Conservation (phyloP, 2,113 vertebrate species). For the Phrynosoma platyrhinos region DNA sequence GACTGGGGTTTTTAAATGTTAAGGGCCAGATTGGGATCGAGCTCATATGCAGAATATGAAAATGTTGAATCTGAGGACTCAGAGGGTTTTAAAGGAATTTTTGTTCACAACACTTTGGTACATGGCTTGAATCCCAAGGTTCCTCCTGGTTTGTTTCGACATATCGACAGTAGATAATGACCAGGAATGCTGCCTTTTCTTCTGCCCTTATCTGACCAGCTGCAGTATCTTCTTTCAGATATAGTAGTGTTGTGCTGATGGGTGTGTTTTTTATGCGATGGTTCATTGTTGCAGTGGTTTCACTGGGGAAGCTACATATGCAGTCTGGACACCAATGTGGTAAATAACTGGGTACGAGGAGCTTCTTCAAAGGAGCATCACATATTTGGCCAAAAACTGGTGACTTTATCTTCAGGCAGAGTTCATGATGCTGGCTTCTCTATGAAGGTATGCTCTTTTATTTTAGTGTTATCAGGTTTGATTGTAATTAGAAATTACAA, state of each 20-base stretch:
- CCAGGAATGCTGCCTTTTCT: background rate
- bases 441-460: background rate
- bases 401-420: background rate
- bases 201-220: accelerated
- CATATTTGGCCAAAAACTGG: background rate
- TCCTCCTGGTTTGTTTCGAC: conserved; percentile 16
- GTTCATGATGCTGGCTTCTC: background rate
- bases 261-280: background rate
- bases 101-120: background rate
- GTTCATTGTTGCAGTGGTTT: background rate
- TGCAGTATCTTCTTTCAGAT: background rate
- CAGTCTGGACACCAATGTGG: background rate
- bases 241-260: background rate
- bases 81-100: background rate
- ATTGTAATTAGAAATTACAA: background rate
- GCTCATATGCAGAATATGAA: background rate
- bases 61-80: background rate
- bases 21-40: background rate
- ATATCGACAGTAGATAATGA: background rate
- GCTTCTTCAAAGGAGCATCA: background rate
- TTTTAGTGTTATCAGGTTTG: background rate
- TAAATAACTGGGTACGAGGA: background rate
- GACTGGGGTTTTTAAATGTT: background rate
- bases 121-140: accelerated
- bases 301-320: background rate